Base-by-base conservation (phyloP, 2,797 vertebrate genomes). In the Acomys russatus region DNA sequence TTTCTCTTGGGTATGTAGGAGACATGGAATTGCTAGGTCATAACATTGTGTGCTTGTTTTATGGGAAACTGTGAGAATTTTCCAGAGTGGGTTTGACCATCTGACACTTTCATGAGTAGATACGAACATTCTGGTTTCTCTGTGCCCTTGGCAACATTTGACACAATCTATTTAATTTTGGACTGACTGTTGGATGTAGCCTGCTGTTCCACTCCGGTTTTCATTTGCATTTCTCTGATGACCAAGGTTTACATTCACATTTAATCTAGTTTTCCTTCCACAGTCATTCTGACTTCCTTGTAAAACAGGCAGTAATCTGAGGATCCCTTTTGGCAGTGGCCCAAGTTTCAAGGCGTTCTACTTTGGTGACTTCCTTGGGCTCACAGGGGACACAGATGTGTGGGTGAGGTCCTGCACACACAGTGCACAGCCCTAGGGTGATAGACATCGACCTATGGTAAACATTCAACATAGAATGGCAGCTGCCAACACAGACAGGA, bases 1-100 rank as follows among this genome's bases (percentile, higher is more conserved):
- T 95, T 83, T 94, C 76, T 90, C 61, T 85, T 77, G 80, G 89
- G 56, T 64, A 90, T 79, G 78, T 38, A 74, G 63, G 85, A 84
- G 25, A 61, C 17, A 54, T 88, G n/a, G 76, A 82, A 77, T 68
- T 74, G 11, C 63, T 92, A 73, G 56, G n/a, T 92, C 71, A 28
- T 80, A 33, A 51, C 5, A 20, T 71, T 71, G 78, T 35, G 12
- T 82, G 25, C 78, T 61, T 89, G 15, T 89, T 95, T 94, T 92
- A 73, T 88, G 30, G 94, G 85, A 82, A 88, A 66, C 38, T 30
- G 22, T 54, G 80, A 71, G n/a, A 93, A 51, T 10, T 56, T 95
- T 89, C 73, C 51, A n/a, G 51, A 44, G 56, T 71, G 70, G 11
- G 20, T 66, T 85, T 95, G 49, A 18, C 61, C 12, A 71, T 68